Base-by-base conservation (phyloP, 2,888 invertebrate genomes). In the Acronicta psi region DNA sequence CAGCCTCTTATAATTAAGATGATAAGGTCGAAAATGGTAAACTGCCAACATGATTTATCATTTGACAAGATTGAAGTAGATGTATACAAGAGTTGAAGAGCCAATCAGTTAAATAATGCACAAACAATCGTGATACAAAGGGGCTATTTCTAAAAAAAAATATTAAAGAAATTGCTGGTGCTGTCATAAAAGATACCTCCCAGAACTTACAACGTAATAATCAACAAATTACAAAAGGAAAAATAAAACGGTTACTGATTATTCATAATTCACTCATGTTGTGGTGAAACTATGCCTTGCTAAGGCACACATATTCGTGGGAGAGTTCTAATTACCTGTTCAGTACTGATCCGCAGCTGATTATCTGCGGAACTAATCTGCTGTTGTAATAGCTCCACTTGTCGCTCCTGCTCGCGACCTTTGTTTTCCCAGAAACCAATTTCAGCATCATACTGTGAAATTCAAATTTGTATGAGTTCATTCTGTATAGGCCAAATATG, bases 391-490 rank as follows among this genome's bases (percentile, higher is more conserved):
- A 97, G 95, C 82, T 98, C 97, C 80, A 98, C 95, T 86, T 98
- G 97, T 79, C 97, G 95, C 75, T 97, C 97, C 80, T 98, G 97
- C 83, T 98, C 98, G 44, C 97, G 95, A 65, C 97, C 97, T 88
- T 98, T 98, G 59, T 96, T 96, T 92, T 98, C 98, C 96, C 98
- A 97, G 87, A 96, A 98, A 23, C 97, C 96, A 77, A 98, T 98
- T 95, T 99, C 98, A 25, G 98, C 97, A 91, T 98, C 98, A 86
- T 95, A 98, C 97, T 98, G 83, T 51, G 88, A 64, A 41, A 57
- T 13, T 29, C 13, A 49, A 14, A 36, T 1, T 14, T 2, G 3
- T 29, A 10, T 29, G 5, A 3, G 11, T 29, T 11, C 7, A 23
- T 23, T 29, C 2, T 11, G 4, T 11, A 11, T 11, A 29, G 10